Conservation (phyloP, 1,140 invertebrate species). For the Orussus abietinus region DNA sequence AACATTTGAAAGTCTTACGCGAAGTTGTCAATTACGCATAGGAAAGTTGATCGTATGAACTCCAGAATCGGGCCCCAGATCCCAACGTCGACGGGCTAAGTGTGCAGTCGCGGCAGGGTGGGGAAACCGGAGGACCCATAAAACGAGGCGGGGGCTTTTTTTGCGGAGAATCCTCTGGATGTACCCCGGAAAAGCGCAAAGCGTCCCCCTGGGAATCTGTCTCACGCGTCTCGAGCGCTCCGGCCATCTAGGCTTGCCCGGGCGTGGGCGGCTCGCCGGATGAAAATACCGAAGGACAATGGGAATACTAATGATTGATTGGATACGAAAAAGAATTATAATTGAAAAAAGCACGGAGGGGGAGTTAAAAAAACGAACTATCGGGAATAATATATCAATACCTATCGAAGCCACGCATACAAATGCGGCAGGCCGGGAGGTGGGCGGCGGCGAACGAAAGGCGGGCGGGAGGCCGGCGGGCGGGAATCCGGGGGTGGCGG, state of each 20-base stretch:
- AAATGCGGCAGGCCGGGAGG: constrained; percentile 39
- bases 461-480: constrained; percentile 27
- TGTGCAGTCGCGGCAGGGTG: neutral
- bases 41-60: too few species aligned
- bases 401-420: constrained; percentile 54
- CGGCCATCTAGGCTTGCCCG: too few species aligned
- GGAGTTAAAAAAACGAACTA: constrained; percentile 45
- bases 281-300: constrained; percentile 57
- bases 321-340: constrained; percentile 58
- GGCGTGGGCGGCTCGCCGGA: too few species aligned
- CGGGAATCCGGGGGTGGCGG: constrained; percentile 25
- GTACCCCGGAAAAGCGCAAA: too few species aligned
- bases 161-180: too few species aligned
- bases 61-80: too few species aligned
- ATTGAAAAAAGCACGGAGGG: constrained; percentile 53
- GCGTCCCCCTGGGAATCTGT: too few species aligned
- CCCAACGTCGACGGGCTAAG: neutral
- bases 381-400: constrained; percentile 57
- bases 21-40: too few species aligned
- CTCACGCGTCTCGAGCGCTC: too few species aligned
- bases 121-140: neutral
- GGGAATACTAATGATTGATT: constrained; percentile 57
- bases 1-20: too few species aligned
- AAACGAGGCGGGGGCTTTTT: too few species aligned
- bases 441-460: constrained; percentile 21